Evolutionary conservation across 37 sponge, comb jelly and placozoan species (phyloP).

Genomic region (Amphimedon queenslandica): DNA sequence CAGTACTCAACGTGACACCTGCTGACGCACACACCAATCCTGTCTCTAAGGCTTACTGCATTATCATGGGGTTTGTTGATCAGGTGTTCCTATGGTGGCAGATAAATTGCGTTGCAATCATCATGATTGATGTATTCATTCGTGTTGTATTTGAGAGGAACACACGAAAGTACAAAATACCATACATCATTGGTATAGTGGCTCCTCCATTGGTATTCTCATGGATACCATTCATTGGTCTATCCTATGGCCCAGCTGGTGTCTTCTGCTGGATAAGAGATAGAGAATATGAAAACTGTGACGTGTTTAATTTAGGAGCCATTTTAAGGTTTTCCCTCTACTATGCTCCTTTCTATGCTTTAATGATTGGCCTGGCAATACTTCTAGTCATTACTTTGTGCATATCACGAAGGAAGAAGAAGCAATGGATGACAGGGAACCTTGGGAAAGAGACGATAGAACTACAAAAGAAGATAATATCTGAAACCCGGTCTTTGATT

Average conservation of each 20-base stretch:
- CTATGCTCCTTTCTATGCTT: slow-evolving; percentile 44
- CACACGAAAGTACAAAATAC: neutral
- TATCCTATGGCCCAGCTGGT: slow-evolving; percentile 54
- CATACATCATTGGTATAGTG: slow-evolving; percentile 18
- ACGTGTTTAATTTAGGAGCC: slow-evolving; percentile 6
- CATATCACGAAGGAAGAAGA: neutral
- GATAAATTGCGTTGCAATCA: slow-evolving; percentile 6
- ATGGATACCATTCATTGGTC: slow-evolving; percentile 51
- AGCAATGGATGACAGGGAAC: neutral
- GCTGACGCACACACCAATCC: neutral
- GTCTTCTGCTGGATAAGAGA: slow-evolving; percentile 74
- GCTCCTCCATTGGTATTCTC: slow-evolving; percentile 28
- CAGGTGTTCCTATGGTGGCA: slow-evolving; percentile 4
- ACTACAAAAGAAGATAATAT: neutral
- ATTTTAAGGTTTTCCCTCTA: slow-evolving; percentile 29
- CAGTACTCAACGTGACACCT: neutral
- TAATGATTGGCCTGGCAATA: slow-evolving; percentile 21
- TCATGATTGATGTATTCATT: neutral
- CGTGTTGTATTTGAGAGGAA: too few species aligned
- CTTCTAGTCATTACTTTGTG: slow-evolving; percentile 1
- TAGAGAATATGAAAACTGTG: neutral
- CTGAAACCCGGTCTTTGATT: neutral
- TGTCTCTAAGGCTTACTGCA: neutral
- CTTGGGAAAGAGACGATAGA: neutral
- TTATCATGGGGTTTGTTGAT: slow-evolving; percentile 22